Base-by-base conservation (phyloP, 2,888 invertebrate species). In the Schizotus pectinicornis region DNA sequence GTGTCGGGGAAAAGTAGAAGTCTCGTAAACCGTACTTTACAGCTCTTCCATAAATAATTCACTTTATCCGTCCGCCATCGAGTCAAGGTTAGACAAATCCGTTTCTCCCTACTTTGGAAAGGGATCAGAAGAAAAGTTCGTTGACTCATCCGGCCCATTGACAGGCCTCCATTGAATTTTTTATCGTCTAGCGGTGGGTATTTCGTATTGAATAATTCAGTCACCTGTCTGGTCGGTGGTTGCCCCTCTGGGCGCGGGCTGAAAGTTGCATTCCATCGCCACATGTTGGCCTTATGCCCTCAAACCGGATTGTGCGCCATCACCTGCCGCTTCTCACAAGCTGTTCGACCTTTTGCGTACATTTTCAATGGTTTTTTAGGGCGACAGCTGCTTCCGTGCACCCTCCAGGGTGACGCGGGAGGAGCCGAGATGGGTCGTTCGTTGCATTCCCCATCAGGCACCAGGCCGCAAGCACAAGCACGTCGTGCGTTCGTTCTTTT, bases 381-480 rank as follows among this genome's bases (percentile, higher is more conserved):
- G 59, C 63, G 72, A 68, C 72, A 72, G 70, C 70, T 72, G 72
- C 68, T 71, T 71, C 72, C 72, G 68, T 67, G 67, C 68, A 67
- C 68, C 68, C 70, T 67, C 68, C 52, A 42, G 51, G 51, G 42
- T 57, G 35, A 45, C 13, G 35, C 13, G 46, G 45, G 13, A 14
- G 41, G 34, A 31, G 54, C 50, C 54, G 46, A 50, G 39, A 53
- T 41, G 37, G 36, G 39, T 35, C 39, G 9, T 7, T 11, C 30
- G 38, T 52, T 36, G 52, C 41, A 13, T 45, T 22, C 22, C 22
- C 22, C 22, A 22, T 22, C 22, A 22, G 22, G 22, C 22, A 22
- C 22, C 22, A 22, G 22, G 22, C 5, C 22, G 22, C 22, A 22
- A 22, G 22, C 22, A 22, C 22, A 22, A 22, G 5, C 22, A 22